Conservation (phyloP, 2,888 invertebrate genomes). For the Perithous albicinctus region DNA sequence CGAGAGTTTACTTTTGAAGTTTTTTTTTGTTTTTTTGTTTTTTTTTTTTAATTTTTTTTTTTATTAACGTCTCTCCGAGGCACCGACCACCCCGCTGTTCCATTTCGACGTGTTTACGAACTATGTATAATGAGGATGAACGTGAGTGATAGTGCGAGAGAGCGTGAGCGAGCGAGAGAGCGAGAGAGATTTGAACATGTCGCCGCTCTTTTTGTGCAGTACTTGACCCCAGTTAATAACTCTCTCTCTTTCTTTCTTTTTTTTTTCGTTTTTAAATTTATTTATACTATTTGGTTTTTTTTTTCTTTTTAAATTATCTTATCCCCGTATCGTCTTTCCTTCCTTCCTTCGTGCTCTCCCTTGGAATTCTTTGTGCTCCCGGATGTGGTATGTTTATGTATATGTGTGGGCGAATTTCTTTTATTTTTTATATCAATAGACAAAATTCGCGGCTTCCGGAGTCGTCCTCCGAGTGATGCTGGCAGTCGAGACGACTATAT, state of each 20-base stretch:
- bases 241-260: constrained; percentile 27
- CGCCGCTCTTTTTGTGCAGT: constrained; percentile 62
- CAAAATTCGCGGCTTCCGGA: constrained; percentile 37
- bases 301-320: constrained; percentile 28
- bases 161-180: constrained; percentile 47
- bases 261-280: background rate
- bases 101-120: constrained; percentile 37
- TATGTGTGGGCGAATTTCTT: constrained; percentile 9
- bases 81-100: constrained; percentile 61
- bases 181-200: constrained; percentile 49
- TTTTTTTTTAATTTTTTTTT: constrained; percentile 15
- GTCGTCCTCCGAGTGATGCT: constrained; percentile 36
- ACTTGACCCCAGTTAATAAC: constrained; percentile 39
- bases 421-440: constrained; percentile 16
- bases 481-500: constrained; percentile 43
- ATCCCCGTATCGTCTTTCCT: constrained; percentile 30
- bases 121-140: constrained; percentile 27
- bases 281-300: constrained; percentile 44
- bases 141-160: constrained; percentile 27
- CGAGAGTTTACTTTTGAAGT: constrained; percentile 19
- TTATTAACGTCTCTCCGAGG: constrained; percentile 38
- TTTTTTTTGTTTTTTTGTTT: constrained; percentile 23
- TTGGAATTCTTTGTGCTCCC: constrained; percentile 65
- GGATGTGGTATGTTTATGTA: constrained; percentile 46
- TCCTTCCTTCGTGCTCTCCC: constrained; percentile 47